phyloP scores from a whole-genome alignment of 1,140 invertebrate genomes.

The Anadara kagoshimensis region DNA sequence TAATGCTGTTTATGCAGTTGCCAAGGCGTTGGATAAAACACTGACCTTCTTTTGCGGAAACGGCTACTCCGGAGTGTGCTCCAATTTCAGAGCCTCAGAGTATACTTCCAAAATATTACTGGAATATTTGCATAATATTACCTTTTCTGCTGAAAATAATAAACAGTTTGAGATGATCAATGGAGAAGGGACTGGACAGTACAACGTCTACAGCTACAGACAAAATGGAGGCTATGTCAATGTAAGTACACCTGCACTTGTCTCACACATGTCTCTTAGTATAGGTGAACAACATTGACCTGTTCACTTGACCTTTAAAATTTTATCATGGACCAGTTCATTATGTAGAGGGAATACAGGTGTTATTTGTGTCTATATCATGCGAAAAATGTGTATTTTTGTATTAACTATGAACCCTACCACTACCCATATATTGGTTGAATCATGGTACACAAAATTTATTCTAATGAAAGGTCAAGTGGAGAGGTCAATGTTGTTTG shows the following conservation, averaged over 20 bases:
- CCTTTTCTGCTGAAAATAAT: conserved; percentile 28
- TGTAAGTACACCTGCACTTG: conserved; percentile 18
- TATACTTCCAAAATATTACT: conserved; percentile 38
- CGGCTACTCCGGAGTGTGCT: conserved; percentile 54
- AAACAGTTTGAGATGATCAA: conserved; percentile 47
- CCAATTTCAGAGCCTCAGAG: conserved; percentile 40
- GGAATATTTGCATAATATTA: conserved; percentile 43
- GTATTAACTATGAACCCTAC: too few species aligned
- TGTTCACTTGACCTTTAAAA: too few species aligned
- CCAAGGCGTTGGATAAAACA: conserved; percentile 50
- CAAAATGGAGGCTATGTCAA: conserved; percentile 28
- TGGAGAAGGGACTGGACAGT: conserved; percentile 50
- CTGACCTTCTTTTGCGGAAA: conserved; percentile 51
- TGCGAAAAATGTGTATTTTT: too few species aligned
- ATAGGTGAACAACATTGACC: too few species aligned
- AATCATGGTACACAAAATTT: too few species aligned
- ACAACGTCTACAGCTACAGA: conserved; percentile 44
- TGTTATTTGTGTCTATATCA: too few species aligned
- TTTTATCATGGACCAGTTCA: too few species aligned
- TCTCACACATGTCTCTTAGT: too few species aligned
- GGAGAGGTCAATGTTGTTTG: too few species aligned
- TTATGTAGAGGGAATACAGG: too few species aligned
- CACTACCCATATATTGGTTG: too few species aligned
- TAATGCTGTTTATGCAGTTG: conserved; percentile 52
- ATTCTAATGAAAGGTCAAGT: too few species aligned